A percentile compares a stretch with the other conserved stretches of the same genome.
Evolutionary conservation across 2,888 invertebrate genomes (phyloP).

Genomic region (Tortrix viridana): DNA sequence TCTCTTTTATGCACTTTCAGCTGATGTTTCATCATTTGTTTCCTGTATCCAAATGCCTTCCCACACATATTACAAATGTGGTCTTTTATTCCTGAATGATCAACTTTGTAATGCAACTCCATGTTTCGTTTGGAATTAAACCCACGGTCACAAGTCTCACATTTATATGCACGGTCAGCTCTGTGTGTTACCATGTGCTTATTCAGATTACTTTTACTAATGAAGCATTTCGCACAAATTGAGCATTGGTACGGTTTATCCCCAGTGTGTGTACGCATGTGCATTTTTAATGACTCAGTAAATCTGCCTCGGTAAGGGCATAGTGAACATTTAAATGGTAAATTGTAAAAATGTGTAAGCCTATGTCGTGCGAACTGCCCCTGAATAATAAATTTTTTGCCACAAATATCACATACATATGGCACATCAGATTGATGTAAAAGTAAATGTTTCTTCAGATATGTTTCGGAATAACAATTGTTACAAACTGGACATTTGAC

Average conservation of each 20-base stretch:
- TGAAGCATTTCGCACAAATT: conserved; percentile 67
- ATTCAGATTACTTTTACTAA: conserved; percentile 73
- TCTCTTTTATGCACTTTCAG: conserved; percentile 72
- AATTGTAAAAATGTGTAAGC: conserved; percentile 66
- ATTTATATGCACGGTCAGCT: conserved; percentile 62
- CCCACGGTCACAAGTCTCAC: conserved; percentile 67
- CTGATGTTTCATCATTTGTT: conserved; percentile 78
- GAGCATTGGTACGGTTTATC: conserved; percentile 74
- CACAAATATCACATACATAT: conserved; percentile 74
- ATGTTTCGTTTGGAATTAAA: conserved; percentile 66
- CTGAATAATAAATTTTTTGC: conserved; percentile 63
- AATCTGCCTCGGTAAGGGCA: conserved; percentile 75
- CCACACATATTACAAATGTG: conserved; percentile 70
- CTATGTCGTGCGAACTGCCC: conserved; percentile 66
- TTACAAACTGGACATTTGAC: conserved; percentile 65
- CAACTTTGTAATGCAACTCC: conserved; percentile 71
- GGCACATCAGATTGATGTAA: conserved; percentile 55
- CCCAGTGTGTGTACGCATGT: conserved; percentile 74
- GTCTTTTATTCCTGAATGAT: conserved; percentile 71
- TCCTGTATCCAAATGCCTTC: conserved; percentile 73
- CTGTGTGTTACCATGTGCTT: conserved; percentile 68
- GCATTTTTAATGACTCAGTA: conserved; percentile 70
- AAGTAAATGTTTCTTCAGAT: conserved; percentile 64
- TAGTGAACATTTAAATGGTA: conserved; percentile 60
- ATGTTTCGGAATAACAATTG: conserved; percentile 60